These are phyloP conservation scores for Drosophila jambulina DNA, from an alignment of 1,140 invertebrate species.

Conservation along the genomic window DNA sequence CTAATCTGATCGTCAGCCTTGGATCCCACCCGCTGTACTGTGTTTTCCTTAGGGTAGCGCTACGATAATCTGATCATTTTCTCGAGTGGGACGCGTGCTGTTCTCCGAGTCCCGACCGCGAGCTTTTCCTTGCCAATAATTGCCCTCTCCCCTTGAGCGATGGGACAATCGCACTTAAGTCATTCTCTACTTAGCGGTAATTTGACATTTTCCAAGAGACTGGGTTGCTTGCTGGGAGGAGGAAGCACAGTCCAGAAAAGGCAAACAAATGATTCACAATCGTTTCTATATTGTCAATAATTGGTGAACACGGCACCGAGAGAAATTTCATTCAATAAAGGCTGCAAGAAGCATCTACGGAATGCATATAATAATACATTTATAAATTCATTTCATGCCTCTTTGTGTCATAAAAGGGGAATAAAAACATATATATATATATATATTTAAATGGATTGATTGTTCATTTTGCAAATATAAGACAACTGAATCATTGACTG, in stretches of 20 bases:
- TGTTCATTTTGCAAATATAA: background rate
- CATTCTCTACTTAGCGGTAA: conserved; percentile 35
- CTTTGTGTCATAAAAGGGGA: background rate
- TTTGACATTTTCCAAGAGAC: conserved; percentile 27
- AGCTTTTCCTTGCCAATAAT: conserved; percentile 37
- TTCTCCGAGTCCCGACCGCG: conserved; percentile 10
- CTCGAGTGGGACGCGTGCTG: conserved; percentile 47
- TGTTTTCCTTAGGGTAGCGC: conserved; percentile 10
- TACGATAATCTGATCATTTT: conserved; percentile 47
- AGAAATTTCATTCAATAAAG: background rate
- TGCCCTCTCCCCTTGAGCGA: conserved; percentile 13
- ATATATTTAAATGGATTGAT: background rate
- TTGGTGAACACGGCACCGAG: conserved; percentile 19
- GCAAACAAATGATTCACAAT: conserved; percentile 64
- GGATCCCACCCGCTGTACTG: conserved; percentile 6
- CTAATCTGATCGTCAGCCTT: background rate
- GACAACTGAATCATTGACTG: background rate
- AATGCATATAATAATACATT: background rate
- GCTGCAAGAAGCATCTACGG: background rate
- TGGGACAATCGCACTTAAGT: conserved; percentile 30
- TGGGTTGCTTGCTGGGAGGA: background rate
- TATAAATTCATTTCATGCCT: background rate
- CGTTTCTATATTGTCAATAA: conserved; percentile 46
- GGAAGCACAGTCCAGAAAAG: conserved; percentile 16
- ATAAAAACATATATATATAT: background rate